A percentile compares a stretch with the other conserved stretches of the same genome.
phyloP scores from a whole-genome alignment of 2,113 vertebrate genomes.

The Cervus canadensis region DNA sequence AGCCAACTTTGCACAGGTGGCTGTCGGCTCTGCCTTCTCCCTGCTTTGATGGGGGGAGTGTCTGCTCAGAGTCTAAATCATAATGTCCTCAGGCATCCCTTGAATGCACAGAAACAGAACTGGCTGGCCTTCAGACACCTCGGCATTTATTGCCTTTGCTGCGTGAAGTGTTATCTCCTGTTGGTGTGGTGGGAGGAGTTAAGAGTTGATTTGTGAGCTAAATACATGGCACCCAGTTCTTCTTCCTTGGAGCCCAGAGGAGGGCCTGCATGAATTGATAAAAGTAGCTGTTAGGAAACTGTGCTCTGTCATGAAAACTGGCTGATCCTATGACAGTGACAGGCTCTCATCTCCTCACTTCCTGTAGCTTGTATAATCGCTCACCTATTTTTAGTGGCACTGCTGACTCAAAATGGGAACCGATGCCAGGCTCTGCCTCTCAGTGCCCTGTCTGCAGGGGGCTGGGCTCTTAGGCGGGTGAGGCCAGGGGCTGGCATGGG shows the following conservation, averaged over 20 bases:
- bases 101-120: neutral
- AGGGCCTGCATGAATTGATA: neutral
- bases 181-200: neutral
- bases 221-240: neutral
- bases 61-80: neutral
- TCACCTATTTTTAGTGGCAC: neutral
- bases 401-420: neutral
- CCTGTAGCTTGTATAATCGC: neutral
- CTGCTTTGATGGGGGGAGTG: neutral
- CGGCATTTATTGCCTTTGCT: neutral
- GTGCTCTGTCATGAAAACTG: neutral
- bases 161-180: neutral
- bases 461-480: neutral
- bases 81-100: accelerated
- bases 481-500: accelerated
- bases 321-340: neutral
- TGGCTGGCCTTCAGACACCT: neutral
- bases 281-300: neutral
- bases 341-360: neutral
- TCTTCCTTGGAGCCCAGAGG: neutral
- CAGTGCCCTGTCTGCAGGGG: neutral
- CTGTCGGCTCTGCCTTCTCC: neutral
- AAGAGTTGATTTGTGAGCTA: slow-evolving; percentile 28
- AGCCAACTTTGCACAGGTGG: neutral
- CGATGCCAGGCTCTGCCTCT: neutral